A percentile compares a stretch with the other conserved stretches of the same genome.
Conservation (phyloP, 2,113 vertebrate species). For the Heterochromis multidens region DNA sequence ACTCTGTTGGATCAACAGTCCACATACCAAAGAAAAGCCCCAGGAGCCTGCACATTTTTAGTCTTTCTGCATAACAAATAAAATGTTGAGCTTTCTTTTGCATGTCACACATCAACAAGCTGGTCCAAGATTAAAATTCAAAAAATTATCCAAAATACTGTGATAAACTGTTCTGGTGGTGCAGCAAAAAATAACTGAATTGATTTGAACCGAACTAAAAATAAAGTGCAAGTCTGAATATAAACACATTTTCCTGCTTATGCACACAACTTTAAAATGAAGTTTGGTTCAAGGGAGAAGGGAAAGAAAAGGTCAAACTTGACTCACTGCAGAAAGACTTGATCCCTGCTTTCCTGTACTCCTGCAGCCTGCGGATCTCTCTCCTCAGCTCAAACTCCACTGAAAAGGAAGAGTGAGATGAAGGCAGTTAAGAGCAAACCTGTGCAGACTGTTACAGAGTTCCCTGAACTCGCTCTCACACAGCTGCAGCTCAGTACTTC, state of each 20-base stretch:
- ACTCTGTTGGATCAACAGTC: not conserved
- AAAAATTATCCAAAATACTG: not conserved
- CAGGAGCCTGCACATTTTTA: not conserved
- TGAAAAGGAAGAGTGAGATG: slow-evolving; percentile 52
- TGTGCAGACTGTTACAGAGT: not conserved
- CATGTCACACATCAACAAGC: not conserved
- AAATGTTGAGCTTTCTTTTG: not conserved
- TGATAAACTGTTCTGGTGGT: not conserved
- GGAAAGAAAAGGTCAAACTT: slow-evolving; percentile 9
- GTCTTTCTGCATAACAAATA: not conserved
- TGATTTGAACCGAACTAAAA: not conserved
- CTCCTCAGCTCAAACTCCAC: slow-evolving; percentile 96
- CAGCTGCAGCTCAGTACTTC: not conserved
- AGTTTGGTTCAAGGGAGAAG: not conserved
- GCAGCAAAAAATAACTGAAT: not conserved
- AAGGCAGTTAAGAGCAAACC: not conserved
- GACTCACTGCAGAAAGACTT: slow-evolving; percentile 96
- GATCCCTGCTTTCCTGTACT: slow-evolving; percentile 92
- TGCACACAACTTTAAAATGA: not conserved
- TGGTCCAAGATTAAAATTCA: not conserved
- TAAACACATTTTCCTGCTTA: not conserved
- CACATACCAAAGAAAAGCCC: not conserved
- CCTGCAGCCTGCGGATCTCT: slow-evolving; percentile 91
- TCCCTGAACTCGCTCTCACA: not conserved
- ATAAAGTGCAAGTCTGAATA: not conserved